A percentile compares a stretch with the other conserved stretches of the same genome.
These are phyloP conservation scores for Sipha maydis DNA, from an alignment of 2,888 invertebrate genomes.

Conservation along the genomic window DNA sequence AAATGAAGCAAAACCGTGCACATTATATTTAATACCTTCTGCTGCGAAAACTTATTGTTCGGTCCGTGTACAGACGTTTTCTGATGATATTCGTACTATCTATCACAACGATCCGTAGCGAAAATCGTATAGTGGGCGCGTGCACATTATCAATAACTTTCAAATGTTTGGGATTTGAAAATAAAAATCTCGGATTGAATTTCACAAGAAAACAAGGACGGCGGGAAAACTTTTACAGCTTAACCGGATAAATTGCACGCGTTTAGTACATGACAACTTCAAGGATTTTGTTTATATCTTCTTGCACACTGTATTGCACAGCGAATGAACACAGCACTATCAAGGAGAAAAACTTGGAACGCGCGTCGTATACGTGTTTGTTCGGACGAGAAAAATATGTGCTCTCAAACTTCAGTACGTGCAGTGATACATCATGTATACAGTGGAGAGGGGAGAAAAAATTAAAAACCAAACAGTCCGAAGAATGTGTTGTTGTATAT, in stretches of 20 bases:
- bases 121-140: neutral
- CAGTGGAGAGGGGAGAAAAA: neutral
- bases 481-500: neutral
- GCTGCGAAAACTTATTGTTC: neutral
- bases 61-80: neutral
- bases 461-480: neutral
- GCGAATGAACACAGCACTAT: constrained; percentile 32
- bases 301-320: neutral
- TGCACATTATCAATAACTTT: constrained; percentile 21
- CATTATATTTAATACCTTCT: neutral
- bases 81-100: neutral
- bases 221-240: constrained; percentile 32
- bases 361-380: neutral
- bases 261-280: constrained; percentile 47
- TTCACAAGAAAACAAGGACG: constrained; percentile 17
- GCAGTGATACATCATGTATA: neutral
- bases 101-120: no score
- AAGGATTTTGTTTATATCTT: constrained; percentile 40
- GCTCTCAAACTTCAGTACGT: constrained; percentile 8
- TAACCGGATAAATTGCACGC: constrained; percentile 45
- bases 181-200: constrained; percentile 47
- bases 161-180: neutral
- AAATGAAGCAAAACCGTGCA: constrained; percentile 14
- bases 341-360: constrained; percentile 31
- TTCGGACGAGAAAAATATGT: constrained; percentile 2